Evolutionary conservation across 2,113 vertebrate genomes (phyloP).

Genomic region (Redunca redunca): DNA sequence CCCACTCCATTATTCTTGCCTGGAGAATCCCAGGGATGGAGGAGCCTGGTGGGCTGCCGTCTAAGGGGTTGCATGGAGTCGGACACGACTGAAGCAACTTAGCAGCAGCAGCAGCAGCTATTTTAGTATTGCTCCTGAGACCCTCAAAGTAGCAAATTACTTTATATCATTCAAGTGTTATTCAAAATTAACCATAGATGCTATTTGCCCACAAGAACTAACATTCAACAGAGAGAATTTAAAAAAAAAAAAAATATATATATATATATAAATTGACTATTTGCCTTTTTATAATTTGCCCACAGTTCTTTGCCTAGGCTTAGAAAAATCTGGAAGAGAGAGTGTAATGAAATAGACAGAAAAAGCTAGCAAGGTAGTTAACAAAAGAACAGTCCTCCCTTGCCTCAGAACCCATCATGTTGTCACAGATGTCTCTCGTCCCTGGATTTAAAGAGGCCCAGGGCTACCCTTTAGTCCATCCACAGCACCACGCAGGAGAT

Average conservation of each 20-base stretch:
- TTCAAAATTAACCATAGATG: neutral
- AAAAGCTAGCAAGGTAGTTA: neutral
- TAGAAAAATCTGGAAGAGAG: neutral
- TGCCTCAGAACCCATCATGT: neutral
- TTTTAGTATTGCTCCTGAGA: slow-evolving; percentile 23
- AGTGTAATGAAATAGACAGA: neutral
- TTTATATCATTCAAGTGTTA: neutral
- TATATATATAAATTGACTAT: neutral
- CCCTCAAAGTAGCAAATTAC: neutral
- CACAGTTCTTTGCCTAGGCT: neutral
- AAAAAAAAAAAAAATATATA: too few species aligned
- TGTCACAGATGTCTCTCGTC: neutral
- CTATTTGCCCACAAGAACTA: neutral
- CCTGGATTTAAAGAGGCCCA: neutral
- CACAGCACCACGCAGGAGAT: neutral
- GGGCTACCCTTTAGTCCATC: neutral
- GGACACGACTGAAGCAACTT: too few species aligned
- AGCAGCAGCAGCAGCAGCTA: neutral
- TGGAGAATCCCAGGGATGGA: too few species aligned
- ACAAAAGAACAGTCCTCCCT: neutral
- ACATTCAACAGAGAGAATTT: neutral
- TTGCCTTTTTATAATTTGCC: neutral
- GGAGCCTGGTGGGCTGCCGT: too few species aligned
- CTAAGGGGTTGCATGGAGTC: too few species aligned
- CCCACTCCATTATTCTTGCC: too few species aligned